These are phyloP conservation scores for Trisateles emortualis DNA, from an alignment of 2,888 invertebrate species.

Conservation along the genomic window DNA sequence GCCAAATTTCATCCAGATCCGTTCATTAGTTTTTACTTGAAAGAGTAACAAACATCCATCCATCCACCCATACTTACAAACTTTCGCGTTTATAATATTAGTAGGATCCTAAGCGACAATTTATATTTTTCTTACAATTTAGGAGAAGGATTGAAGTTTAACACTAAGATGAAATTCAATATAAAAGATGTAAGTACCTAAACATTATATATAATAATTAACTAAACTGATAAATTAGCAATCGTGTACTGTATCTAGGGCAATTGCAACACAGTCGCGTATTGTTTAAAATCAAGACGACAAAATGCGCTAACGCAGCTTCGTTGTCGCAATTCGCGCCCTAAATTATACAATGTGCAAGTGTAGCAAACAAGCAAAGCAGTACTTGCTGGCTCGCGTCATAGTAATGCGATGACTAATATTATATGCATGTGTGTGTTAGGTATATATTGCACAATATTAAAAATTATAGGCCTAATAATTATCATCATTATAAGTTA, in stretches of 20 bases:
- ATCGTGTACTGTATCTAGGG: conserved; percentile 44
- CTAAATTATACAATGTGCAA: conserved; percentile 43
- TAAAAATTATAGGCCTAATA: not conserved
- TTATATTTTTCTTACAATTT: no score
- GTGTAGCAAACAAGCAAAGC: no score
- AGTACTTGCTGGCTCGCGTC: conserved; percentile 6
- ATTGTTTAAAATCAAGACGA: conserved; percentile 52
- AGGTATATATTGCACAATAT: not conserved
- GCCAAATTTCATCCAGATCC: no score
- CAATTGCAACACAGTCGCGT: conserved; percentile 48
- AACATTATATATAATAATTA: conserved; percentile 25
- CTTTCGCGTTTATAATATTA: no score
- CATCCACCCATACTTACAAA: no score
- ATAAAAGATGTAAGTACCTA: not conserved
- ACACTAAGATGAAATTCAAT: no score
- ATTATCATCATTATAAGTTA: not conserved
- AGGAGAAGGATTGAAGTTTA: no score
- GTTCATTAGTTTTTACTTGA: no score
- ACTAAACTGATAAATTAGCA: conserved; percentile 23
- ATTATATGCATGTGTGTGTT: no score
- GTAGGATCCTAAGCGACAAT: no score
- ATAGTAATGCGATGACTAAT: conserved; percentile 29
- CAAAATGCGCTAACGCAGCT: conserved; percentile 48
- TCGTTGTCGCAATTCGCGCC: conserved; percentile 24
- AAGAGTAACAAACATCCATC: no score